phyloP scores from a whole-genome alignment of 1,140 invertebrate genomes.

The Bombyx mori region ASM3026992v2 NC_085130.1:6028001-6028500 shows the following conservation, averaged over 20 bases:
- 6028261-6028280: slow-evolving; percentile 37
- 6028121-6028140: slow-evolving; percentile 37
- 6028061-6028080: slow-evolving; percentile 25
- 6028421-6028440: slow-evolving; percentile 59
- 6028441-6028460: slow-evolving; percentile 40
- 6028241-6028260: slow-evolving; percentile 31
- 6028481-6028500: slow-evolving; percentile 57
- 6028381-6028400: slow-evolving; percentile 49
- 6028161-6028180: slow-evolving; percentile 27
- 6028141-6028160: slow-evolving; percentile 51
- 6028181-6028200: slow-evolving; percentile 44
- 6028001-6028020: slow-evolving; percentile 7
- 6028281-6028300: slow-evolving; percentile 26
- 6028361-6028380: slow-evolving; percentile 46
- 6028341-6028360: slow-evolving; percentile 22
- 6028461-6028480: slow-evolving; percentile 43
- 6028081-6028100: slow-evolving; percentile 44
- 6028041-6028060: slow-evolving; percentile 30
- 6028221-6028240: slow-evolving; percentile 36
- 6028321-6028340: slow-evolving; percentile 12
- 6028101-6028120: slow-evolving; percentile 44
- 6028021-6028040: slow-evolving; percentile 21
- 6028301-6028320: slow-evolving; percentile 31
- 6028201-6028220: slow-evolving; percentile 42
- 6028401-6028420: slow-evolving; percentile 53